Base-by-base conservation (phyloP, 2,888 invertebrate species). In the Hedya salicella region DNA sequence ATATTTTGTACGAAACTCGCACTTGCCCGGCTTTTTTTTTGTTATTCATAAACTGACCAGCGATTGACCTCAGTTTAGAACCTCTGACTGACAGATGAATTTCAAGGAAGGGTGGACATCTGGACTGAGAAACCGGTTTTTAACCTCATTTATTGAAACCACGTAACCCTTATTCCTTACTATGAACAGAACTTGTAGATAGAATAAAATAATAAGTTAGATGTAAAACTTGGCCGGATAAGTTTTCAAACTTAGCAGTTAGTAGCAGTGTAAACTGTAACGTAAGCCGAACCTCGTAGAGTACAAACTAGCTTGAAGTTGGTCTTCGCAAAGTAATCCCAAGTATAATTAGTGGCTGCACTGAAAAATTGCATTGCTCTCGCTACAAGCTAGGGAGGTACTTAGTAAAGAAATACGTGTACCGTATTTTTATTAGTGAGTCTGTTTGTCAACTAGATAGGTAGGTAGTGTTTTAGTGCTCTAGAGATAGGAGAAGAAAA, bases 361-460 rank as follows among this genome's bases (percentile, higher is more conserved):
- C 49, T 50, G 62, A 64, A 64, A 64, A 64, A 57, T 57, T 57
- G 56, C 56, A 50, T 57, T 57, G 57, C 63, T 44, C 57, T 50
- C 39, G 40, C 57, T 52, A 42, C 21, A 30, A 57, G 63, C 42
- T 13, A 50, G 42, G 36, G 14, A 40, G 19, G 42, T 53, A 60
- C 59, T 60, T 39, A 60, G 49, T 14, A 39, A 39, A 60, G 59
- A 57, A 57, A 46, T 57, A 56, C 56, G 44, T 46, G 57, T 56
- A 42, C 56, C 30, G 42, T 54, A 54, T 21, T 40, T 54, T 25
- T 25, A 54, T 25, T 44, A 25, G 16, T 44, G 42, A 30, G 42
- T 56, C 42, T 21, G 36, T 59, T 59, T 19, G 19, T 46, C 46
- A 32, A 30, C 19, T 54, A 54, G 25, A n/a, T n/a, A n/a, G n/a